Percentiles rank a stretch among this genome's conserved stretches.
These are phyloP conservation scores for Lipophrys pholis DNA, from an alignment of 2,113 vertebrate species.

Conservation along the genomic window DNA sequence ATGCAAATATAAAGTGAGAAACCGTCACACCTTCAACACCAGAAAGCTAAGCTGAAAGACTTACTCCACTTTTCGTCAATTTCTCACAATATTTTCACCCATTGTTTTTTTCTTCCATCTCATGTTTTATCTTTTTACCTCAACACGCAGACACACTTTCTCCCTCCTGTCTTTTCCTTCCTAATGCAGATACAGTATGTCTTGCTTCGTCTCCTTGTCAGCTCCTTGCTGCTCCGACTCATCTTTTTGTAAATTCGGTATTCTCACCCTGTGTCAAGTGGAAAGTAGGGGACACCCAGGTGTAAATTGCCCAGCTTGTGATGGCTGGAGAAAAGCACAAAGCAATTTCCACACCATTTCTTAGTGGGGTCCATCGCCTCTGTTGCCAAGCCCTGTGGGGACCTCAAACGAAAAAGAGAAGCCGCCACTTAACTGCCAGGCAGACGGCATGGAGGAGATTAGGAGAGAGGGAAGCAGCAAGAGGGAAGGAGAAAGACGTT, in stretches of 20 bases:
- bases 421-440: constrained; percentile 60
- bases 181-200: too few species aligned
- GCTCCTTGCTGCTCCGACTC: constrained; percentile 18
- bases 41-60: constrained; percentile 2
- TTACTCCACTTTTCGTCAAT: background rate
- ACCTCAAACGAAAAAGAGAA: constrained; percentile 56
- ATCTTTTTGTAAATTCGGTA: constrained; percentile 59
- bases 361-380: constrained; percentile 55
- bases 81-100: constrained; percentile 2
- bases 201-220: too few species aligned
- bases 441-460: constrained; percentile 73
- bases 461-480: constrained; percentile 56
- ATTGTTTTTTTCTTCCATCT: background rate
- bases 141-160: background rate
- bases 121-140: background rate
- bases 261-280: constrained; percentile 69
- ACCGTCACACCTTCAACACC: background rate
- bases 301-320: constrained; percentile 79
- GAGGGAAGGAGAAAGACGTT: constrained; percentile 61
- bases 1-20: constrained; percentile 6
- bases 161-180: constrained; percentile 16
- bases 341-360: constrained; percentile 82
- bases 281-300: constrained; percentile 66
- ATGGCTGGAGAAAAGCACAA: constrained; percentile 71
- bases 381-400: constrained; percentile 58